A percentile compares a stretch with the other conserved stretches of the same genome.
These are phyloP conservation scores for Trematocara macrostoma DNA, from an alignment of 2,113 vertebrate genomes.

Conservation along the genomic window DNA sequence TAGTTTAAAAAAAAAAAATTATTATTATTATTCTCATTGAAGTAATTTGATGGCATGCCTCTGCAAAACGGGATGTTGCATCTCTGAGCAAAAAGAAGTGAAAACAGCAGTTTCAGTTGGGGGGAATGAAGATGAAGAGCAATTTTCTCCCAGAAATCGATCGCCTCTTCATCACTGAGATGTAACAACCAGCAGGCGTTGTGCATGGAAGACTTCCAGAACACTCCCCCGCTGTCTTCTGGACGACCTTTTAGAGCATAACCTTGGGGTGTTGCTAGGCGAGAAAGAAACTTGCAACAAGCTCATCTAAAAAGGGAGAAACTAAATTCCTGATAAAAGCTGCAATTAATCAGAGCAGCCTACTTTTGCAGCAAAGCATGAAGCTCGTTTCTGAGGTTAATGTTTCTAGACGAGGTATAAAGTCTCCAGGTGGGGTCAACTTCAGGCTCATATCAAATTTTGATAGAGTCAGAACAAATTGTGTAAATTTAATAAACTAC, in stretches of 20 bases:
- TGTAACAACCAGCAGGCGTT: neutral
- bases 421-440: neutral
- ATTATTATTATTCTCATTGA: neutral
- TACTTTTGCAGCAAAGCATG: neutral
- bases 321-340: neutral
- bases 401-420: neutral
- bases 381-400: neutral
- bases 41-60: neutral
- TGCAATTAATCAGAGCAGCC: neutral
- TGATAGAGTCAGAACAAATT: neutral
- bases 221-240: neutral
- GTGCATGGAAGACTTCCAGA: neutral
- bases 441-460: neutral
- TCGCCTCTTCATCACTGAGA: neutral
- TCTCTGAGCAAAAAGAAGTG: neutral
- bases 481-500: neutral
- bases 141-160: neutral
- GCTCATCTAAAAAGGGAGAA: neutral
- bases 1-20: neutral
- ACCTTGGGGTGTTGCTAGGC: neutral
- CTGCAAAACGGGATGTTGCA: neutral
- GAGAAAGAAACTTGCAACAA: neutral
- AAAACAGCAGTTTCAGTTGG: neutral
- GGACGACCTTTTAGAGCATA: conserved; percentile 5
- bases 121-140: neutral